These are phyloP conservation scores for Saturnia pavonia DNA, from an alignment of 2,888 invertebrate genomes.

Conservation along the genomic window DNA sequence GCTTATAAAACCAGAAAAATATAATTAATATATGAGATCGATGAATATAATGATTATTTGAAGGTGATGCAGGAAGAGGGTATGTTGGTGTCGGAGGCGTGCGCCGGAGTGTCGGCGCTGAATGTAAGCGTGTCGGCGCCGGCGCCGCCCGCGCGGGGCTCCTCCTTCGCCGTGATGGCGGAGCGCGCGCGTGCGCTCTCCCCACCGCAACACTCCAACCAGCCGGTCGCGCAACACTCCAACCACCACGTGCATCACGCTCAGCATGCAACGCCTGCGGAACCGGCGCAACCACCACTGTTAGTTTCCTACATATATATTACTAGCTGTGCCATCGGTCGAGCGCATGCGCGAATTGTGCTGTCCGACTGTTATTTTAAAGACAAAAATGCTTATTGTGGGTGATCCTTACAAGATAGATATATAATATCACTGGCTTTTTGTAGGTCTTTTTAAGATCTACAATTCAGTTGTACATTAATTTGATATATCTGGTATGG, in stretches of 20 bases:
- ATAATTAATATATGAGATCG: background rate
- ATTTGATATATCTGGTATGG: too few relatives aligned
- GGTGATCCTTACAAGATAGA: too few relatives aligned
- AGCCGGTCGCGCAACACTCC: too few relatives aligned
- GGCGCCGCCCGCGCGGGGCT: slow-evolving; percentile 93
- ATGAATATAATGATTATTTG: background rate
- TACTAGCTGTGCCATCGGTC: too few relatives aligned
- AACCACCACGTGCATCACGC: background rate
- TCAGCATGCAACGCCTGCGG: slow-evolving; percentile 83
- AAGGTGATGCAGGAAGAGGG: slow-evolving; percentile 44
- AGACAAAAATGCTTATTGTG: too few relatives aligned
- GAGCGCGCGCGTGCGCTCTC: slow-evolving; percentile 69
- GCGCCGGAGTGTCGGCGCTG: slow-evolving; percentile 33
- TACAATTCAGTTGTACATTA: too few relatives aligned
- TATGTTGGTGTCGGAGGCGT: slow-evolving; percentile 38
- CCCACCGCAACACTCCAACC: slow-evolving; percentile 45
- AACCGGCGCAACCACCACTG: slow-evolving; percentile 33
- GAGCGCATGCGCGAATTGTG: too few relatives aligned
- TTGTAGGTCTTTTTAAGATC: too few relatives aligned
- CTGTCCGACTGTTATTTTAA: too few relatives aligned
- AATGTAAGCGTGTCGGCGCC: slow-evolving; percentile 69
- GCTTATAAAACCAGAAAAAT: background rate
- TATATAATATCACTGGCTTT: too few relatives aligned
- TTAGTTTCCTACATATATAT: background rate
- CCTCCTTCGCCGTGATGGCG: slow-evolving; percentile 93